Evolutionary conservation across 2,113 vertebrate genomes (phyloP), one percentile per base, ranked within the genome.

Genomic region (Podarcis cretensis): DNA sequence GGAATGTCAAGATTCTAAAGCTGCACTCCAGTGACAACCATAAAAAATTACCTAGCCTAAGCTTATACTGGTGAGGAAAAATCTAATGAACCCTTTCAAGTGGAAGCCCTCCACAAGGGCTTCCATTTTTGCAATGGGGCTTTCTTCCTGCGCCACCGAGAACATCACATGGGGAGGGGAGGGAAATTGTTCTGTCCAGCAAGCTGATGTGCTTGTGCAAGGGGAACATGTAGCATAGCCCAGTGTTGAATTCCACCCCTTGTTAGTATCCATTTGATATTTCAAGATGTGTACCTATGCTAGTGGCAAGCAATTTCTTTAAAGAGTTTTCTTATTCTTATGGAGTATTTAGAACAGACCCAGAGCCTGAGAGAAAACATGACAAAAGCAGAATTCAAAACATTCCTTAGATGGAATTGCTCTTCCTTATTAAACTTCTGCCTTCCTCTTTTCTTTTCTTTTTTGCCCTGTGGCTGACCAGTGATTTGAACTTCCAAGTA

Each of bases 371-470:
- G 37, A 76, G 54, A 43, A 82, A 88, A 65, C 71, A 75, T 63
- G 57, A 27, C 77, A 82, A 75, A 89, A 81, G 10, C n/a, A 76
- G 6, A 76, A 89, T 66, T 82, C 69, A 81, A 74, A 74, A 85
- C 57, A 81, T 37, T 75, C 83, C 68, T 54, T 30, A 63, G 21
- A 32, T 85, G 68, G 54, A 27, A 8, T 66, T 35, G n/a, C 59
- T n/a, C 43, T 63, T 63, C 48, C 35, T 59, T 48, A 63, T 76
- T 88, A 75, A 83, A 75, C 12, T 30, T 18, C 32, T 59, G 8
- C 68, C 6, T 6, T 20, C 66, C 71, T 30, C 32, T 37, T 25
- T 18, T 54, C 48, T 54, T 54, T 18, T 85, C 8, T 30, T 74
- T 74, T 48, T 35, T 8, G n/a, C 27, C 13, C 35, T 14, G 54